Base-by-base conservation (phyloP, 2,888 invertebrate species). In the Ophion slaviceki region DNA sequence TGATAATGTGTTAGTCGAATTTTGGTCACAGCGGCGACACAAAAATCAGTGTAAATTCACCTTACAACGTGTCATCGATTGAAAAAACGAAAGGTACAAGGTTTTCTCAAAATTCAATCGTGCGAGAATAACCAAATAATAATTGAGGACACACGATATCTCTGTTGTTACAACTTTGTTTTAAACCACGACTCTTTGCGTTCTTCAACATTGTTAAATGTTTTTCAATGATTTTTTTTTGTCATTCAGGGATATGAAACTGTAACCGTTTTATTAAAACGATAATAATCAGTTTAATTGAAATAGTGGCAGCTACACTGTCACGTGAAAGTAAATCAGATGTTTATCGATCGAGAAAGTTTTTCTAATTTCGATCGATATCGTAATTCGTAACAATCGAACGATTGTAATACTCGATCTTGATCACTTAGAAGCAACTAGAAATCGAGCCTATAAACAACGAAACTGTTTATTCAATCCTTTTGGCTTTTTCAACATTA, bases 401-500 rank as follows among this genome's bases (percentile, higher is more conserved):
- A 36, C 40, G 24, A 77, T 67, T 45, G 59, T 17, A 17, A 28
- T 8, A 45, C 24, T 62, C 40, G 74, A 74, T 62, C 68, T 71
- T 61, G 82, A 72, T 66, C 40, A 36, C 32, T 74, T 28, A 17
- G 53, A 36, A 64, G n/a, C 17, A 61, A 6, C 7, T 61, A 40
- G 36, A 82, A 74, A 71, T 71, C 47, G 36, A 28, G 36, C 40
- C 7, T 6, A 11, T 4, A 45, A 62, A 57, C 64, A 70, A 64
- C 62, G 53, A 57, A 57, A 53, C 24, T 47, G 14, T 75, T 75
- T 17, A 24, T 24, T 24, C 47, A 8, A 0, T 47, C 53, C 14
- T 76, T 32, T 66, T 28, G 6, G 32, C n/a, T 71, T 71, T n/a
- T 53, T 71, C n/a, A 47, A 28, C 24, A 6, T 6, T 28, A 53